phyloP scores from a whole-genome alignment of 2,113 vertebrate species.

The Meriones unguiculatus region DNA sequence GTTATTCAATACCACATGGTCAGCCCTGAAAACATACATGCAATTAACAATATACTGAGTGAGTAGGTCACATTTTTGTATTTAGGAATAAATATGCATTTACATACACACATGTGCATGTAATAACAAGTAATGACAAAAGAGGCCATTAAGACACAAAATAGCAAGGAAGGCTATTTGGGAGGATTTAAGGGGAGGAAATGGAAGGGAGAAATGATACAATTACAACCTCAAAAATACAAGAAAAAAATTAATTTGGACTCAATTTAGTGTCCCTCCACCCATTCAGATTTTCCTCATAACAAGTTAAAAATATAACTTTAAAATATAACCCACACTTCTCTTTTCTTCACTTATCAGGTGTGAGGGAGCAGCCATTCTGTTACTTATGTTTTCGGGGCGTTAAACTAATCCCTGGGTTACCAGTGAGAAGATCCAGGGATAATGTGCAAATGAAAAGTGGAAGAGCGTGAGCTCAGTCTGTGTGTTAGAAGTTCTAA shows the following conservation, averaged over 20 bases:
- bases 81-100: not conserved
- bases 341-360: not conserved
- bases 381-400: too few species aligned
- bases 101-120: not conserved
- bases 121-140: not conserved
- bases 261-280: not conserved
- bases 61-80: too few species aligned
- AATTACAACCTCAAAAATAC: not conserved
- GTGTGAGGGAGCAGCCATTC: not conserved
- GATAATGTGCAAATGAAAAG: not conserved
- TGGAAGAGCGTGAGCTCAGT: not conserved
- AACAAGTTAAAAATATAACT: not conserved
- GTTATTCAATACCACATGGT: not conserved
- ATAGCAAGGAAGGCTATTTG: too few species aligned
- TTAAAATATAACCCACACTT: not conserved
- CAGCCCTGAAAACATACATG: not conserved
- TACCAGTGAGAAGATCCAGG: not conserved
- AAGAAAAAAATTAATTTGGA: not conserved
- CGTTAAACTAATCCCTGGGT: not conserved
- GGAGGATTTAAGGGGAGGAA: not conserved
- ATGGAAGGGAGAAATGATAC: not conserved
- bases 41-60: not conserved
- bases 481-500: not conserved
- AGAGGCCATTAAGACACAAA: not conserved
- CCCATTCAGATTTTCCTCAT: not conserved